phyloP scores from a whole-genome alignment of 2,113 vertebrate genomes.

The Panthera leo region DNA sequence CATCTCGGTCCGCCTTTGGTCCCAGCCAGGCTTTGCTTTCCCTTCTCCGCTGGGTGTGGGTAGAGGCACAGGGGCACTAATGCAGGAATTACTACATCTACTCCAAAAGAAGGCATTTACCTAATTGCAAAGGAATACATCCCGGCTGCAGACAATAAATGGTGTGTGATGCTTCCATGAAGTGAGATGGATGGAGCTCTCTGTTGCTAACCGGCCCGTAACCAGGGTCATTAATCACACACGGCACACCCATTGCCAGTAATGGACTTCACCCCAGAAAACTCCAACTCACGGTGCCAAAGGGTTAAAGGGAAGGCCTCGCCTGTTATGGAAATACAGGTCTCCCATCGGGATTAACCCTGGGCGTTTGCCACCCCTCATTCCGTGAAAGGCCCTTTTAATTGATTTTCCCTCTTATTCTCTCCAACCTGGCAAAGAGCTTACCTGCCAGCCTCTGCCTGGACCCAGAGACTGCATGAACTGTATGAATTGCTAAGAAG shows the following conservation, averaged over 20 bases:
- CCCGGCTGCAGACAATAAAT: constrained; percentile 71
- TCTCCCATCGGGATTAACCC: constrained; percentile 65
- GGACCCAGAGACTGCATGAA: not conserved
- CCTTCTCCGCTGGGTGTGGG: not conserved
- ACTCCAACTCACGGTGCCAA: constrained; percentile 68
- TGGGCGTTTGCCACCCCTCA: constrained; percentile 54
- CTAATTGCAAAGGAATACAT: constrained; percentile 76
- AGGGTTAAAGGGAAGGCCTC: constrained; percentile 58
- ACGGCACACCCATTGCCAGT: constrained; percentile 72
- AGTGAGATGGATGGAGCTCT: constrained; percentile 85
- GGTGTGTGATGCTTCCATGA: constrained; percentile 75
- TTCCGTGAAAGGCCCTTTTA: constrained; percentile 63
- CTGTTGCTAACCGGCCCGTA: constrained; percentile 79
- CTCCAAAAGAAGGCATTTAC: constrained; percentile 73
- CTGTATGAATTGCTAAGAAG: constrained; percentile 43
- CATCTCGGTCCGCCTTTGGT: not conserved
- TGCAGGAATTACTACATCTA: constrained; percentile 35
- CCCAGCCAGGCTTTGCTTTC: not conserved
- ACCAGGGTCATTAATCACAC: constrained; percentile 84
- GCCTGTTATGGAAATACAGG: constrained; percentile 63
- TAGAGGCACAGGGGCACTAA: not conserved
- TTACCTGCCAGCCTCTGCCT: not conserved
- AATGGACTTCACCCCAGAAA: constrained; percentile 76
- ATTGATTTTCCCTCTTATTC: constrained; percentile 71
- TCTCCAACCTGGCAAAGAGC: constrained; percentile 34